phyloP scores from a whole-genome alignment of 2,113 vertebrate species.

The Motacilla tschutschensis region DNA sequence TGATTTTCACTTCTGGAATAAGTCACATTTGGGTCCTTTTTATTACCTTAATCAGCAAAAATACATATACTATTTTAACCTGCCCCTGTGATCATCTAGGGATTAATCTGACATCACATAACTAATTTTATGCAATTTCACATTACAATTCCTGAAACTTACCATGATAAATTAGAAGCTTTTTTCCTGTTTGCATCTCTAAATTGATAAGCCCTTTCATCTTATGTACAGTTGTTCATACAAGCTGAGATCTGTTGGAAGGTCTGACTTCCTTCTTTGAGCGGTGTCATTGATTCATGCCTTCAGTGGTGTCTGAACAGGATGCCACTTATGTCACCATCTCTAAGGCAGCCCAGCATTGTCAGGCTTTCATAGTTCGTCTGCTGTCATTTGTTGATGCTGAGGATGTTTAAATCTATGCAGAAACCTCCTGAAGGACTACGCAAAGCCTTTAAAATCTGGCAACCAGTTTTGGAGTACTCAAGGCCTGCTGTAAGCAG shows the following conservation, averaged over 20 bases:
- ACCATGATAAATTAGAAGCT: conserved; percentile 51
- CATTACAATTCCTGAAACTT: conserved; percentile 34
- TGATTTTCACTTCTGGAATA: conserved; percentile 10
- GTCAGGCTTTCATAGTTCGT: not conserved
- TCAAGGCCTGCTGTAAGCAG: not conserved
- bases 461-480: not conserved
- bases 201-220: conserved; percentile 53
- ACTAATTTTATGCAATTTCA: conserved; percentile 51
- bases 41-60: conserved; percentile 55
- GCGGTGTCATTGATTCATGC: not conserved
- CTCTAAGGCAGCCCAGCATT: not conserved
- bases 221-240: conserved; percentile 32
- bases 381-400: not conserved
- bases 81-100: conserved; percentile 45
- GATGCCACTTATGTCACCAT: not conserved
- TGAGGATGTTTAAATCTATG: not conserved
- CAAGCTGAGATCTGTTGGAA: conserved; percentile 13
- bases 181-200: conserved; percentile 48
- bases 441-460: not conserved
- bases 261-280: conserved; percentile 6
- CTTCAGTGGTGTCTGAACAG: not conserved
- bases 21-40: conserved; percentile 8
- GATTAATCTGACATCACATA: conserved; percentile 47
- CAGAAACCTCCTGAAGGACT: not conserved
- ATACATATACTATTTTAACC: conserved; percentile 48